Evolutionary conservation across 2,113 vertebrate species (phyloP).

Genomic region (Lasiurus cinereus): DNA sequence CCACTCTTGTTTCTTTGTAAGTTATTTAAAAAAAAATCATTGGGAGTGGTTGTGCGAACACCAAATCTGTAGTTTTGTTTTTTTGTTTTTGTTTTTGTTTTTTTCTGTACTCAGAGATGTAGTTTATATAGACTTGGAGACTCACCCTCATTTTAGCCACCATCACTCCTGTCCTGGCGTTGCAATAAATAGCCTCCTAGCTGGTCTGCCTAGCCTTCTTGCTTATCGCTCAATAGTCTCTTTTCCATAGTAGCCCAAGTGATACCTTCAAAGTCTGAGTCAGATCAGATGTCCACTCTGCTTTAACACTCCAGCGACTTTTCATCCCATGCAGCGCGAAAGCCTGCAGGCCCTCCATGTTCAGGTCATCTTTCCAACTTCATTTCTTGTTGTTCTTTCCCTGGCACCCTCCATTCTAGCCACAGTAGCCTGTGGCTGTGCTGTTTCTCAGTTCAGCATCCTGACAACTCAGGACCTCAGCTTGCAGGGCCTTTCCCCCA

Average conservation of each 20-base stretch:
- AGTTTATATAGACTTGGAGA: not conserved
- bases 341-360: not conserved
- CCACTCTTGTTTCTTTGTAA: conserved; percentile 16
- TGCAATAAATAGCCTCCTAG: not conserved
- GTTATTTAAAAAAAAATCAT: conserved; percentile 36
- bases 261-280: not conserved
- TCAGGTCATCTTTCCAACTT: not conserved
- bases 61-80: not conserved
- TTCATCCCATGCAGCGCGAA: not conserved
- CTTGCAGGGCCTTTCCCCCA: not conserved
- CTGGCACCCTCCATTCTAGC: not conserved
- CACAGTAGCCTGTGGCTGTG: not conserved
- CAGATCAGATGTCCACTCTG: not conserved
- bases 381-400: not conserved
- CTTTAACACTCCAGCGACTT: not conserved
- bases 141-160: not conserved
- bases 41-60: not conserved
- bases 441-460: not conserved
- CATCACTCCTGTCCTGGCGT: not conserved
- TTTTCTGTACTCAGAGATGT: not conserved
- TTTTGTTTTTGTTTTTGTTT: no score
- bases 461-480: not conserved
- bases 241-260: not conserved
- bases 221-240: not conserved
- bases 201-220: not conserved